Percentiles rank a stretch among this genome's conserved stretches.
Evolutionary conservation across 1,140 invertebrate species (phyloP).

Genomic region (Drosophila bocki): DNA sequence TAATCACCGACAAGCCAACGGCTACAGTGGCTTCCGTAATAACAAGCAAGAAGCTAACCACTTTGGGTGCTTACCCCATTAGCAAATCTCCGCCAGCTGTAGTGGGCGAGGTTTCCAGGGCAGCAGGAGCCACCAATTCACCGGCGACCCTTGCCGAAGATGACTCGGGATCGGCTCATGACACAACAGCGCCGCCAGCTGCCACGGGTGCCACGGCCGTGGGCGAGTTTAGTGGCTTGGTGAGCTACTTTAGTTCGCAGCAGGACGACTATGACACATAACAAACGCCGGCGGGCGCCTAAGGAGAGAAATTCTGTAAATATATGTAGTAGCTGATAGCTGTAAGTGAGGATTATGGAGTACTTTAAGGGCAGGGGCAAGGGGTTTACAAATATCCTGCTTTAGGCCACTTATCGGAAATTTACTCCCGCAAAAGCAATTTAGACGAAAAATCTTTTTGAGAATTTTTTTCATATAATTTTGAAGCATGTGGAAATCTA

Average conservation of each 20-base stretch:
- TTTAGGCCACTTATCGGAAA: conserved; percentile 69
- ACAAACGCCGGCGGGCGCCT: conserved; percentile 68
- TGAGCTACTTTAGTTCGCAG: conserved; percentile 93
- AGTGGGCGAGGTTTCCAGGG: conserved; percentile 40
- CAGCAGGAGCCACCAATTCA: conserved; percentile 41
- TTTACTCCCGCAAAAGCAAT: conserved; percentile 55
- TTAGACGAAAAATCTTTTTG: conserved; percentile 3
- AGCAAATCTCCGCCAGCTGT: conserved; percentile 66
- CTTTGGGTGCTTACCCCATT: conserved; percentile 72
- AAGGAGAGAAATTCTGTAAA: conserved; percentile 47
- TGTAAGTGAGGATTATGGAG: conserved; percentile 12
- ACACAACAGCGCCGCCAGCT: conserved; percentile 35
- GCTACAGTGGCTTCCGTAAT: conserved; percentile 42
- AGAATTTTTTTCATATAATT: background rate
- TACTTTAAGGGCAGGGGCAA: conserved; percentile 20
- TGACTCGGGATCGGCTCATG: conserved; percentile 74
- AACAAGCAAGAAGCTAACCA: conserved; percentile 76
- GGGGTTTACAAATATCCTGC: conserved; percentile 4
- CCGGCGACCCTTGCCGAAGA: conserved; percentile 59
- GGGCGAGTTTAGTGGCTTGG: conserved; percentile 91
- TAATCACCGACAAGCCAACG: conserved; percentile 16
- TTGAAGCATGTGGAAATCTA: background rate
- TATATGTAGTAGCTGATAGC: conserved; percentile 50
- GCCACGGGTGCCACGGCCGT: conserved; percentile 45
- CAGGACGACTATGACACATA: conserved; percentile 86